Conservation (phyloP, 2,888 invertebrate species). For the Anthrax anthrax region DNA sequence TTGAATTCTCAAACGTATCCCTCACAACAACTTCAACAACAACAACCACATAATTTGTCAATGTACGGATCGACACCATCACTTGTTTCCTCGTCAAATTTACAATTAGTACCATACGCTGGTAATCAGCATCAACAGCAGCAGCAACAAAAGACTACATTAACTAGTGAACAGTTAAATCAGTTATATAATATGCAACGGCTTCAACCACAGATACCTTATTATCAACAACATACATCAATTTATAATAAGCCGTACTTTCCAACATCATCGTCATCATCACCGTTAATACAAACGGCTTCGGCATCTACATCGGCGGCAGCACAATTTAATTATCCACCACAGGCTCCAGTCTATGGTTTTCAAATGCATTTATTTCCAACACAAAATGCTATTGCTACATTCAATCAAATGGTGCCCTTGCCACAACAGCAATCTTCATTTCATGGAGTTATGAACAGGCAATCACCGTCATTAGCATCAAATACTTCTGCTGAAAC, state of each 20-base stretch:
- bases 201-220: constrained; percentile 15
- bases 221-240: constrained; percentile 2
- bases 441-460: constrained; percentile 2
- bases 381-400: background rate
- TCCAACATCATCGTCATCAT: constrained; percentile 2
- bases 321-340: constrained; percentile 14
- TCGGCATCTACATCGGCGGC: constrained; percentile 11
- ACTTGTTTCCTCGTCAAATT: constrained; percentile 9
- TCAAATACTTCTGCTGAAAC: too few relatives aligned
- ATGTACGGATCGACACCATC: constrained; percentile 14
- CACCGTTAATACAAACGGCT: constrained; percentile 2
- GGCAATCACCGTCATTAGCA: too few relatives aligned
- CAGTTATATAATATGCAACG: constrained; percentile 29
- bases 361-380: constrained; percentile 15
- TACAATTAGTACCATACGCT: constrained; percentile 18
- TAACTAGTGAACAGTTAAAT: constrained; percentile 28
- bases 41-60: constrained; percentile 20
- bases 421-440: background rate
- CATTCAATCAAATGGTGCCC: background rate
- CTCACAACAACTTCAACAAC: background rate
- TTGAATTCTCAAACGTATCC: constrained; percentile 6
- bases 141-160: constrained; percentile 24
- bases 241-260: constrained; percentile 3
- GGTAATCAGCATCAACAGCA: constrained; percentile 11
- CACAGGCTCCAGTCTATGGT: constrained; percentile 20